phyloP scores from a whole-genome alignment of 2,113 vertebrate species.

The Eretmochelys imbricata region DNA sequence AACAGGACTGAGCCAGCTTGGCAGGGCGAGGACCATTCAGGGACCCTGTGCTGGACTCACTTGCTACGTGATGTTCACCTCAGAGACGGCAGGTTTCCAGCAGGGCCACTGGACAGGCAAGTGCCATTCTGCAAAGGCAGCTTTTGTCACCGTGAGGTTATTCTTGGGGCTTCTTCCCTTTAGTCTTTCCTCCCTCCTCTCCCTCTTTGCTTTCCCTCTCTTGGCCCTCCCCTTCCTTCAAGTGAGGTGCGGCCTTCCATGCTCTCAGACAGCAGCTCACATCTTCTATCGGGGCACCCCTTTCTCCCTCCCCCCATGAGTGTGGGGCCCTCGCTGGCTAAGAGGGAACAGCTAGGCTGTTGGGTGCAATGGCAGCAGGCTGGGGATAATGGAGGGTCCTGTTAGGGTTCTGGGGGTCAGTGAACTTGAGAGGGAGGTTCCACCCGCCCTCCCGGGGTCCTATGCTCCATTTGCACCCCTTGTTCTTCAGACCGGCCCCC shows the following conservation, averaged over 20 bases:
- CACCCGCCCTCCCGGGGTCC: neutral
- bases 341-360: neutral
- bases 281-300: neutral
- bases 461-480: fast-evolving
- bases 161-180: neutral
- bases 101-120: neutral
- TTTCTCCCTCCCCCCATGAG: neutral
- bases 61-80: neutral
- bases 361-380: neutral
- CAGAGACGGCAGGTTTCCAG: neutral
- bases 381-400: neutral
- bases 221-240: too few relatives aligned
- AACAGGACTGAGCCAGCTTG: neutral
- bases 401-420: neutral
- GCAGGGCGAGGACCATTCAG: neutral
- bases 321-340: neutral
- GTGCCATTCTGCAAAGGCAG: neutral
- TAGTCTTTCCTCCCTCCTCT: neutral
- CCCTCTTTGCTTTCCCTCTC: neutral
- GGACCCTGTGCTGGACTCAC: neutral
- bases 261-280: neutral
- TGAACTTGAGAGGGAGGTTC: fast-evolving
- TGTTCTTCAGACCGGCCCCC: neutral
- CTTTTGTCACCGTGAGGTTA: neutral
- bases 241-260: neutral